Evolutionary conservation across 35 echinoderm and acorn worm genomes (phyloP).

Genomic region (Apostichopus japonicus): DNA sequence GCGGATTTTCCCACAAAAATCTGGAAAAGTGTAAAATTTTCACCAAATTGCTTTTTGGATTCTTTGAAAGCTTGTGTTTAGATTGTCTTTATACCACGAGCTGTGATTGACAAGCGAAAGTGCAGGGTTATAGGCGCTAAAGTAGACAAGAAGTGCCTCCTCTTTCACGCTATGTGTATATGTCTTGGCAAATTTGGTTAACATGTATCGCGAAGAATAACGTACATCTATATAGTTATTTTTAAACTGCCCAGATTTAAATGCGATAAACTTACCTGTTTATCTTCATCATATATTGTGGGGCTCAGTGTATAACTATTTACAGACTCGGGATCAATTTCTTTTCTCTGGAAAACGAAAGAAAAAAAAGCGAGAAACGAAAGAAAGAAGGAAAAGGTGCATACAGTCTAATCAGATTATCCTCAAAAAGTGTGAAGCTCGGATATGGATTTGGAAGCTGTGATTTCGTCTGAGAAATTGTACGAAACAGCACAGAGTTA

Average conservation of each 20-base stretch:
- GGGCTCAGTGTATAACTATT: not conserved
- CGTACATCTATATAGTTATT: too few relatives aligned
- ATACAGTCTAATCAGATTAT: not conserved
- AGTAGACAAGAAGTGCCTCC: not conserved
- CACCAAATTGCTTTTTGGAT: slow-evolving; percentile 27
- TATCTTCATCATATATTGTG: too few relatives aligned
- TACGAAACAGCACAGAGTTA: not conserved
- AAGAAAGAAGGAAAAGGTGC: not conserved
- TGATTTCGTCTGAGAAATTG: not conserved
- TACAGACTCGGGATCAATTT: not conserved
- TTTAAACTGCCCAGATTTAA: too few relatives aligned
- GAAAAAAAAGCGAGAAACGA: not conserved
- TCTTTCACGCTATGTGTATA: not conserved
- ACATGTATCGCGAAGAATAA: too few relatives aligned
- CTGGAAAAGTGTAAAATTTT: slow-evolving; percentile 40
- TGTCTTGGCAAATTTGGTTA: not conserved
- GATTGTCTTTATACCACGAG: not conserved
- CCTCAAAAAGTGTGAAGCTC: not conserved
- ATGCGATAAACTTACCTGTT: too few relatives aligned
- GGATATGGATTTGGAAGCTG: not conserved
- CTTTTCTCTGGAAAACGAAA: not conserved
- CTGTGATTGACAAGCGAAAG: slow-evolving; percentile 16
- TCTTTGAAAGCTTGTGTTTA: slow-evolving; percentile 33
- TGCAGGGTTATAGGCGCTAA: not conserved
- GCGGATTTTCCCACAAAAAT: slow-evolving; percentile 44